These are phyloP conservation scores for Pygoscelis adeliae DNA, from an alignment of 2,113 vertebrate species.

Conservation along the genomic window DNA sequence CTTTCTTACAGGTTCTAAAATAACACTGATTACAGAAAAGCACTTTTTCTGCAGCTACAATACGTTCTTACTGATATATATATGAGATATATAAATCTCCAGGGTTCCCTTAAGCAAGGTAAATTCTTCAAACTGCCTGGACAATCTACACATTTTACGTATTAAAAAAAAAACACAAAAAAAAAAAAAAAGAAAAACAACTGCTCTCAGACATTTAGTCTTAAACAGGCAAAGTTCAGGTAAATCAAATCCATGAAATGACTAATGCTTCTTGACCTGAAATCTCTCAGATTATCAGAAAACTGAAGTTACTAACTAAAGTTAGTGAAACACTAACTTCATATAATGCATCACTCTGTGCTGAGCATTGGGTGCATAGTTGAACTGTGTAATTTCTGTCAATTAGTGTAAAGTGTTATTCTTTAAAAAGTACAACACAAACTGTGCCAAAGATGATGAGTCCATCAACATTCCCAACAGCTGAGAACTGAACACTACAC, in stretches of 20 bases:
- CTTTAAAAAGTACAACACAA: conserved; percentile 8
- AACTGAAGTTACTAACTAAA: not conserved
- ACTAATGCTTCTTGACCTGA: not conserved
- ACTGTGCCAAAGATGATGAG: not conserved
- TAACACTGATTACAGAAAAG: not conserved
- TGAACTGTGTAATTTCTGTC: not conserved
- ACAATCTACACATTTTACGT: not conserved
- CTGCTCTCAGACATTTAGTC: not conserved
- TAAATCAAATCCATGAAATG: not conserved
- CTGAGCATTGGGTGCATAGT: not conserved
- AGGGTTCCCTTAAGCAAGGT: not conserved
- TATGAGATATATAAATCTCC: not conserved
- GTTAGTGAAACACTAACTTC: not conserved
- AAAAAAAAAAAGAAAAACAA: too few relatives aligned
- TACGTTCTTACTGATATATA: not conserved
- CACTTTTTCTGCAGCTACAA: not conserved
- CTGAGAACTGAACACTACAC: not conserved
- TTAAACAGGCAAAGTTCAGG: not conserved
- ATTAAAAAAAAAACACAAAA: not conserved
- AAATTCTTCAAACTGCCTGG: not conserved
- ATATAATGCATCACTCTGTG: not conserved
- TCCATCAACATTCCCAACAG: not conserved
- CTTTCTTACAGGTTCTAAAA: not conserved
- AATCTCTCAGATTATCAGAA: not conserved
- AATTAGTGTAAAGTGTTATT: not conserved